Conservation (phyloP, 2,888 invertebrate species). For the Hanleya hanleyi region DNA sequence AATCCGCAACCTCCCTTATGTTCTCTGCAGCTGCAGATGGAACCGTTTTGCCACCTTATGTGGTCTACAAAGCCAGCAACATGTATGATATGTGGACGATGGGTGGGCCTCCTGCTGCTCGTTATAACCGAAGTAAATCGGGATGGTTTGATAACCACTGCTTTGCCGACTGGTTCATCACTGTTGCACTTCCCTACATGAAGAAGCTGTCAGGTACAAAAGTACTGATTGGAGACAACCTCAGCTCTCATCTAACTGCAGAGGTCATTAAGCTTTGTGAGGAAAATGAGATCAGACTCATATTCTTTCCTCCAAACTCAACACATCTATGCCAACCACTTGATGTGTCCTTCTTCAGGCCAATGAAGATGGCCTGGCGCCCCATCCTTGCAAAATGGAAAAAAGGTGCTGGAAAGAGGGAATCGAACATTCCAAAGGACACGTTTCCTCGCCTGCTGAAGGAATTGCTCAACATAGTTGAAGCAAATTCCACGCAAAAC, state of each 20-base stretch:
- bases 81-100: constrained; percentile 70
- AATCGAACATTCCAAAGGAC: background rate
- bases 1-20: constrained; percentile 67
- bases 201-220: constrained; percentile 55
- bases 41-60: constrained; percentile 68
- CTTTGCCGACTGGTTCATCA: constrained; percentile 60
- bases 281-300: constrained; percentile 65
- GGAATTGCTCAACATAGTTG: background rate
- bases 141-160: constrained; percentile 64
- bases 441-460: background rate
- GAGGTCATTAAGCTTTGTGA: constrained; percentile 62
- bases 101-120: constrained; percentile 66
- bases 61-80: constrained; percentile 72
- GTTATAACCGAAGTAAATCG: constrained; percentile 69
- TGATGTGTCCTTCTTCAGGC: constrained; percentile 30
- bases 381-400: constrained; percentile 16
- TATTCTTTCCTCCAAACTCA: constrained; percentile 37
- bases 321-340: constrained; percentile 41
- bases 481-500: constrained; percentile 2
- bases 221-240: constrained; percentile 70
- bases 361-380: constrained; percentile 31
- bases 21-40: constrained; percentile 71
- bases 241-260: constrained; percentile 44
- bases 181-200: constrained; percentile 50
- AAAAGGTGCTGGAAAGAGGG: background rate